phyloP scores from a whole-genome alignment of 2,888 invertebrate species.

The Stenodera caucasica region DNA sequence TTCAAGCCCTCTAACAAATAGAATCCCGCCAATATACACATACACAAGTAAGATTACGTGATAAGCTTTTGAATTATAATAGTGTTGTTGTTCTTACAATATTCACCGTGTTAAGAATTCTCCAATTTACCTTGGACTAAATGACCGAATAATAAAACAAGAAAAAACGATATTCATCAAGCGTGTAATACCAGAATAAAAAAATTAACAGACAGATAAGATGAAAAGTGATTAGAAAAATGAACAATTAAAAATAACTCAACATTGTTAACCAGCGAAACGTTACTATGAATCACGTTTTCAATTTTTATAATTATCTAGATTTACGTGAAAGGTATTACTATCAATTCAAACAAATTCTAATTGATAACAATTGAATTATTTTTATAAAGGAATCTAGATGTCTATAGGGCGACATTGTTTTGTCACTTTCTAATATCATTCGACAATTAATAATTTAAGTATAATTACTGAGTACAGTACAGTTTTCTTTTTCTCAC shows the following conservation, averaged over 20 bases:
- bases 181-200: neutral
- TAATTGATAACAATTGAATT: too few species aligned
- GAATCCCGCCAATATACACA: slow-evolving; percentile 3
- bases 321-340: too few species aligned
- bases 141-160: slow-evolving; percentile 1
- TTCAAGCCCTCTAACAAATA: neutral
- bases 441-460: too few species aligned
- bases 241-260: neutral
- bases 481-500: slow-evolving; percentile 9
- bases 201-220: neutral
- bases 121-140: slow-evolving; percentile 9
- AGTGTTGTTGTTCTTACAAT: slow-evolving; percentile 1
- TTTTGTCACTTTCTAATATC: too few species aligned
- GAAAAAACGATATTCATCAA: neutral
- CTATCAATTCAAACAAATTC: too few species aligned
- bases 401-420: too few species aligned
- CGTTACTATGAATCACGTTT: neutral
- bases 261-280: neutral
- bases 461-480: slow-evolving; percentile 8
- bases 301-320: too few species aligned
- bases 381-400: too few species aligned
- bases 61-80: neutral
- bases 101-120: slow-evolving; percentile 2
- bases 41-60: neutral
- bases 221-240: neutral